Percentiles rank a stretch among this genome's conserved stretches.
These are phyloP conservation scores for Pogona vitticeps DNA, from an alignment of 2,113 vertebrate species.

Conservation along the genomic window DNA sequence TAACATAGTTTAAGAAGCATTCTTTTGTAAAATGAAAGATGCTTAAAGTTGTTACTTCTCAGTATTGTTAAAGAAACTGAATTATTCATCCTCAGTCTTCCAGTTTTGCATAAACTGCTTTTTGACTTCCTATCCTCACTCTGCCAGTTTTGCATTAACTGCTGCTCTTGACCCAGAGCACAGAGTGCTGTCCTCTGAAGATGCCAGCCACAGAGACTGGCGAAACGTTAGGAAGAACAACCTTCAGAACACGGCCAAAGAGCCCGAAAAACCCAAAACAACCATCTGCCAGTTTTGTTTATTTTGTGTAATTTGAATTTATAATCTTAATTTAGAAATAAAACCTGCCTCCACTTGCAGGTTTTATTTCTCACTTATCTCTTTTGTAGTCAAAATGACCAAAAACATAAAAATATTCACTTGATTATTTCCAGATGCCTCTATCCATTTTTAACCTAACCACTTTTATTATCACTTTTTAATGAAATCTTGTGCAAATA, in stretches of 20 bases:
- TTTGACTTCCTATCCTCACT: too few species aligned
- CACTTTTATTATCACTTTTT: not conserved
- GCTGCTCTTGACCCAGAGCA: too few species aligned
- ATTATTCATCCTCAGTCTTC: not conserved
- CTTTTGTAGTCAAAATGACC: not conserved
- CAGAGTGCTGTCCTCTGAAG: too few species aligned
- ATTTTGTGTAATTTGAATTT: not conserved
- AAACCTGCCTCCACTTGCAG: not conserved
- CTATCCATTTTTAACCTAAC: not conserved
- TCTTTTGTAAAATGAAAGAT: not conserved
- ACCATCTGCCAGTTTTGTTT: too few species aligned
- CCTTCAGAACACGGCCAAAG: too few species aligned
- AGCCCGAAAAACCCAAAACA: too few species aligned
- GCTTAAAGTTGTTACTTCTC: not conserved
- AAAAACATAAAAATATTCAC: not conserved
- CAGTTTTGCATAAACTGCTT: not conserved
- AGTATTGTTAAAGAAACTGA: not conserved
- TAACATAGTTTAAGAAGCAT: not conserved
- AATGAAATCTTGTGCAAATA: slow-evolving; percentile 18
- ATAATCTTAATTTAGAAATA: not conserved
- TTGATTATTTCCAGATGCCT: not conserved
- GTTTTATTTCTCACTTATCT: too few species aligned
- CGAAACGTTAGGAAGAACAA: too few species aligned
- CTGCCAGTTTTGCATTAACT: not conserved
- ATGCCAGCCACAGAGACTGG: too few species aligned